These are phyloP conservation scores for Eucera pruinosa DNA, from an alignment of 2,888 invertebrate genomes.

Conservation along the genomic window DNA sequence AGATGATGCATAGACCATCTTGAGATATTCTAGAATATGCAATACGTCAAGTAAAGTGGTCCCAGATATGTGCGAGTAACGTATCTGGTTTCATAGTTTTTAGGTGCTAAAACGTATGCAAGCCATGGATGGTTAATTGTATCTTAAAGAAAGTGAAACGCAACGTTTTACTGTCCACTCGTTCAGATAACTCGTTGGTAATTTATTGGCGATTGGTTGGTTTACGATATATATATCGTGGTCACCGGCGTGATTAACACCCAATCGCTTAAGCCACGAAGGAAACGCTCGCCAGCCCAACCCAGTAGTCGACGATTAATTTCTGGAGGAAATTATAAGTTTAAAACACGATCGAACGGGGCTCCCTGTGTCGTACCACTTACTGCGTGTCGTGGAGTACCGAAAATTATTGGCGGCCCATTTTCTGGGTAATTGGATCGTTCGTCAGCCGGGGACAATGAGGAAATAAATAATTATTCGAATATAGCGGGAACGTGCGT, in stretches of 20 bases:
- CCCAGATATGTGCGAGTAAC: too few species aligned
- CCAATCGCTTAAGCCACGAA: conserved; percentile 63
- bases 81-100: conserved; percentile 50
- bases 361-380: neutral
- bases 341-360: conserved; percentile 34
- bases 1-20: neutral
- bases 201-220: conserved; percentile 62
- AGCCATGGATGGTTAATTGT: conserved; percentile 52
- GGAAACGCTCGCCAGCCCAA: conserved; percentile 48
- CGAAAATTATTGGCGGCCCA: conserved; percentile 40
- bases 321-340: conserved; percentile 57
- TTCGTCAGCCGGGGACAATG: conserved; percentile 48
- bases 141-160: conserved; percentile 45
- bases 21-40: conserved; percentile 16
- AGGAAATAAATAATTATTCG: conserved; percentile 49
- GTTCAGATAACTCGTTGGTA: conserved; percentile 44
- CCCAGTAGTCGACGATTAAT: conserved; percentile 65
- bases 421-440: conserved; percentile 52
- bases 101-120: conserved; percentile 49
- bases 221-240: conserved; percentile 64
- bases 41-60: neutral
- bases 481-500: conserved; percentile 17
- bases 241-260: conserved; percentile 72
- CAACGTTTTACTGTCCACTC: conserved; percentile 49
- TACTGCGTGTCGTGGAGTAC: neutral